Evolutionary conservation across 1,140 invertebrate genomes (phyloP), one percentile per base, ranked within the genome.

Genomic region (Hyles euphorbiae): DNA sequence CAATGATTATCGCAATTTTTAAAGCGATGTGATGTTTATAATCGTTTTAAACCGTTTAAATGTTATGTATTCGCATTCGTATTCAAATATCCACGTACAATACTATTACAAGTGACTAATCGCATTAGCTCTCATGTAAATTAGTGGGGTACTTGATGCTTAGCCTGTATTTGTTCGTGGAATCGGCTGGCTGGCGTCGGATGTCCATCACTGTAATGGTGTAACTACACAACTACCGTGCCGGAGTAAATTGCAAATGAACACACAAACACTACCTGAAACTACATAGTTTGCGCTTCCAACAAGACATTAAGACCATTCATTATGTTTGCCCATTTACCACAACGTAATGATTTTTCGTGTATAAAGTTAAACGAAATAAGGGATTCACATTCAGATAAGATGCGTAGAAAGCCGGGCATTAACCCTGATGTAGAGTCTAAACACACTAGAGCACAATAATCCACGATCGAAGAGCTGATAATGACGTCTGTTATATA

Each of bases 401-500:
- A 8, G 5, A 8, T 40, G 4, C 36, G 36, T 40, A 40, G 36
- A 40, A 5, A 40, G 36, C 8, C 36, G 8, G 8, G 36, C 22
- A 50, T 53, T 54, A 43, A 54, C 43, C n/a, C 22, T 40, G 43
- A 51, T 60, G 40, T 60, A 33, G 12, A 2, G 36, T 43, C 61
- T 55, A 64, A 63, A 62, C 48, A 65, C 62, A 68, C 60, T 59
- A 54, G 51, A 65, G 58, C 57, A 67, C 62, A 71, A 71, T 71
- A 65, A 63, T 65, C 60, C 60, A 58, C 61, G 60, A 65, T 65
- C 60, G 53, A 34, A 61, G 49, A 61, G 58, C 45, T 63, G 69
- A 71, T 71, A 71, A 71, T 71, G 60, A 71, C 61, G 60, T 63
- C 63, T 65, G 53, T 58, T 59, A 46, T 58, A 53, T 65, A 63